Base-by-base conservation (phyloP, 2,113 vertebrate species). In the Eulemur macaco region DNA sequence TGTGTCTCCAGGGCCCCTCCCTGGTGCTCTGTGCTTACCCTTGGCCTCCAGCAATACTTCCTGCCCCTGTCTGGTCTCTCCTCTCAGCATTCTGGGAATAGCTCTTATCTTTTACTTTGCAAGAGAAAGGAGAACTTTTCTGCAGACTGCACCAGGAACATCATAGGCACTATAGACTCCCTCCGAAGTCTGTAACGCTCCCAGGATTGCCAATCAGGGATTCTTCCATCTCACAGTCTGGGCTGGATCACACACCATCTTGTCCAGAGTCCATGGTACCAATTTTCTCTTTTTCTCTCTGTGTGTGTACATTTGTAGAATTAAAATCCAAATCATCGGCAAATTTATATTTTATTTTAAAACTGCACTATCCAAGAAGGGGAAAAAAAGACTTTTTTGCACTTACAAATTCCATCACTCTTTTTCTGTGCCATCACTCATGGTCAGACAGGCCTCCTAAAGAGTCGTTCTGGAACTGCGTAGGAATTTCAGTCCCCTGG, bases 271-370 rank as follows among this genome's bases (percentile, higher is more conserved):
- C 83, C 66, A 20, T 2, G 18, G 20, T 64, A 56, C 50, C 92
- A 80, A 89, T 45, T 42, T 56, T 81, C 21, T 39, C 56, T 31
- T 29, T 31, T 4, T 31, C 73, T 76, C 15, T 29, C 4, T 69
- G 21, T 37, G 0, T 14, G 25, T 25, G 27, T 69, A 18, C 11
- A 82, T 69, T 50, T 82, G 39, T 66, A 73, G 5, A 94, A 95
- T 78, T 71, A 93, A 73, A 85, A 29, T 34, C 13, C 23, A 90
- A 94, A 82, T 31, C 31, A 42, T 9, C 21, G 60, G 23, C 21
- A 95, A 80, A 76, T 93, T 52, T 95, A 14, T 60, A 77, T 63
- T 66, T 52, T 80, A 76, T 13, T 82, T 91, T 15, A 84, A 69
- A 95, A 47, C 27, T 63, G 27, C 6, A 86, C 68, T 93, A 50